Evolutionary conservation across 1,140 invertebrate species (phyloP).

Genomic region (Arion vulgaris): DNA sequence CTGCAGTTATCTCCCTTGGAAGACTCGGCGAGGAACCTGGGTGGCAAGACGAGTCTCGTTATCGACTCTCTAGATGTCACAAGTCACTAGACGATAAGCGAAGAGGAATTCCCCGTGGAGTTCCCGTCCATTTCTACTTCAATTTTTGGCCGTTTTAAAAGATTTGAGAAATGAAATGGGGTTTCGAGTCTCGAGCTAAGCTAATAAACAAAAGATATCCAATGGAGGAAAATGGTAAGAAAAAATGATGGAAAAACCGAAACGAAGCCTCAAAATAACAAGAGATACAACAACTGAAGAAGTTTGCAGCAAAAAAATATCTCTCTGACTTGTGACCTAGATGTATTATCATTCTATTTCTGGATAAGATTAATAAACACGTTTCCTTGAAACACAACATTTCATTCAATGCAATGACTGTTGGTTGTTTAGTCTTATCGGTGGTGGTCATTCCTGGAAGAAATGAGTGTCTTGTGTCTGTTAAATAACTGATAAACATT

Average conservation of each 20-base stretch:
- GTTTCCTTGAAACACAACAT: background rate
- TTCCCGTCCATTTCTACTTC: background rate
- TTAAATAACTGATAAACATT: no score
- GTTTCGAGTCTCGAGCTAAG: background rate
- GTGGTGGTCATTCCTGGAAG: background rate
- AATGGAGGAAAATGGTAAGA: no score
- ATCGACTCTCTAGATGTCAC: constrained; percentile 30
- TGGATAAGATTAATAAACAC: background rate
- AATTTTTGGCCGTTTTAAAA: constrained; percentile 23
- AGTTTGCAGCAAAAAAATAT: background rate
- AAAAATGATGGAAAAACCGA: background rate
- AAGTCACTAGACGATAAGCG: constrained; percentile 28
- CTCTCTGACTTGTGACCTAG: background rate
- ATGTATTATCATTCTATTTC: background rate
- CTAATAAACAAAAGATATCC: constrained; percentile 30
- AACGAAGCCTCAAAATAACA: background rate
- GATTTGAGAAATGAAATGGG: background rate
- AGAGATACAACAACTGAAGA: background rate
- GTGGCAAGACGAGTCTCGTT: constrained; percentile 29
- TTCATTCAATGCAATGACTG: background rate
- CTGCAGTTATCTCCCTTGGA: constrained; percentile 28
- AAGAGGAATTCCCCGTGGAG: constrained; percentile 17
- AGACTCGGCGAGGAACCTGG: constrained; percentile 6
- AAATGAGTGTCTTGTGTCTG: no score
- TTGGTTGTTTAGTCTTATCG: background rate